Evolutionary conservation across 2,888 invertebrate genomes (phyloP).

Genomic region (Drosophila testacea): DNA sequence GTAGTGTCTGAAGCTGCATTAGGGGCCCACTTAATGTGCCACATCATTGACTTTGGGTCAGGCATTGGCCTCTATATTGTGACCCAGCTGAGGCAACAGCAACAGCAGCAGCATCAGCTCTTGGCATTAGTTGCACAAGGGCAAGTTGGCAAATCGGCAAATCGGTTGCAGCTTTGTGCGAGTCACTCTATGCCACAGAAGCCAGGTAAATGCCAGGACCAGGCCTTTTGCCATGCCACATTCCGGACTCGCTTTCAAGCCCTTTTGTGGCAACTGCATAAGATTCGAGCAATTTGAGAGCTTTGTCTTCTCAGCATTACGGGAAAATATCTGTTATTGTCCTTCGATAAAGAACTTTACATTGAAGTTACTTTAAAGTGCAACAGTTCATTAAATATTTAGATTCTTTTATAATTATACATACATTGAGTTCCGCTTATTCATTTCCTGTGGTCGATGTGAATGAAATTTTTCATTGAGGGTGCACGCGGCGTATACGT

Average conservation of each 20-base stretch:
- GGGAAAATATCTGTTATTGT: not conserved
- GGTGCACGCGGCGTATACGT: constrained; percentile 1
- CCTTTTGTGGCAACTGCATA: not conserved
- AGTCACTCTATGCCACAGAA: constrained; percentile 24
- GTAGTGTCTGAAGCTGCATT: constrained; percentile 23
- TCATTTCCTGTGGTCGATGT: constrained; percentile 14
- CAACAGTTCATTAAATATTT: constrained; percentile 14
- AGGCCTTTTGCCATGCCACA: constrained; percentile 10
- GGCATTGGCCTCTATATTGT: constrained; percentile 10
- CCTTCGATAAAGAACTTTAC: not conserved
- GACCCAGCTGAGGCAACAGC: constrained; percentile 8
- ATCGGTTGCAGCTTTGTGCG: constrained; percentile 18
- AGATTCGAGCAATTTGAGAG: not conserved
- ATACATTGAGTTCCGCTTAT: not conserved
- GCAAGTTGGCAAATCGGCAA: constrained; percentile 6
- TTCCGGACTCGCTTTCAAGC: constrained; percentile 3
- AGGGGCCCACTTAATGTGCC: constrained; percentile 22
- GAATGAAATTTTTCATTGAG: constrained; percentile 2
- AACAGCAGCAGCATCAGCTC: constrained; percentile 10
- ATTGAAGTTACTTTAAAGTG: not conserved
- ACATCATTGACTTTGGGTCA: constrained; percentile 29
- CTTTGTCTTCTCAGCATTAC: constrained; percentile 6
- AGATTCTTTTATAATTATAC: constrained; percentile 23
- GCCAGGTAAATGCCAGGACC: constrained; percentile 11
- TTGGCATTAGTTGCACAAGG: constrained; percentile 25